phyloP scores from a whole-genome alignment of 2,113 vertebrate genomes.

The Charadrius vociferus region DNA sequence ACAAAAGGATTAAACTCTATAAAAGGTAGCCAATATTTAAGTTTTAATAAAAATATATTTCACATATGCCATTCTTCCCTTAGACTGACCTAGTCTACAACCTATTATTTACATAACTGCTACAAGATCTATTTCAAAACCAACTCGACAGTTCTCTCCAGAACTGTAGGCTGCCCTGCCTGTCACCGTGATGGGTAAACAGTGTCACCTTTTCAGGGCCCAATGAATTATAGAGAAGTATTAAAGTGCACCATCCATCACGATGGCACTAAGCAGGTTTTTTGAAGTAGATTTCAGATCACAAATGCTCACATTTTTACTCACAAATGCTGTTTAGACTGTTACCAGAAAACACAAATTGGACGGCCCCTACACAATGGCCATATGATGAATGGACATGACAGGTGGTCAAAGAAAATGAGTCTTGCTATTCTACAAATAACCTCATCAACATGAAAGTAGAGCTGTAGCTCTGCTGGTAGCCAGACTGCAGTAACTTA shows the following conservation, averaged over 20 bases:
- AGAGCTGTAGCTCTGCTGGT: slow-evolving; percentile 43
- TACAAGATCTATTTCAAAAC: slow-evolving; percentile 62
- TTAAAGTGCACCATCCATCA: slow-evolving; percentile 83
- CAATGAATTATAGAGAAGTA: slow-evolving; percentile 74
- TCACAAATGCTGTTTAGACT: slow-evolving; percentile 82
- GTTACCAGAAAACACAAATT: slow-evolving; percentile 79
- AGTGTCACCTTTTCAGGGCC: slow-evolving; percentile 74
- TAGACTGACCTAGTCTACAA: slow-evolving; percentile 27
- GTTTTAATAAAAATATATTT: slow-evolving; percentile 56
- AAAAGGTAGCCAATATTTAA: slow-evolving; percentile 23
- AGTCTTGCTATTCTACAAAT: slow-evolving; percentile 67
- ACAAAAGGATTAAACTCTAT: slow-evolving; percentile 39
- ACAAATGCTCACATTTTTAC: slow-evolving; percentile 47
- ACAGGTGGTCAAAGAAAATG: slow-evolving; percentile 79
- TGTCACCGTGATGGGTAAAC: slow-evolving; percentile 70
- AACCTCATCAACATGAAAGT: slow-evolving; percentile 70
- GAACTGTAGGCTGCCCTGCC: slow-evolving; percentile 67
- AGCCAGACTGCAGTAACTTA: slow-evolving; percentile 56
- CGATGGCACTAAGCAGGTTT: slow-evolving; percentile 81
- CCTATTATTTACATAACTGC: slow-evolving; percentile 63
- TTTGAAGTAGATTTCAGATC: slow-evolving; percentile 79
- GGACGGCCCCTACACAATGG: slow-evolving; percentile 74
- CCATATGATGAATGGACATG: slow-evolving; percentile 85
- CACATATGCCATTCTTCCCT: background rate
- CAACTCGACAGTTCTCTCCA: slow-evolving; percentile 55